Conservation (phyloP, 2,113 vertebrate species). For the Cyphomyrus discorhynchus region DNA sequence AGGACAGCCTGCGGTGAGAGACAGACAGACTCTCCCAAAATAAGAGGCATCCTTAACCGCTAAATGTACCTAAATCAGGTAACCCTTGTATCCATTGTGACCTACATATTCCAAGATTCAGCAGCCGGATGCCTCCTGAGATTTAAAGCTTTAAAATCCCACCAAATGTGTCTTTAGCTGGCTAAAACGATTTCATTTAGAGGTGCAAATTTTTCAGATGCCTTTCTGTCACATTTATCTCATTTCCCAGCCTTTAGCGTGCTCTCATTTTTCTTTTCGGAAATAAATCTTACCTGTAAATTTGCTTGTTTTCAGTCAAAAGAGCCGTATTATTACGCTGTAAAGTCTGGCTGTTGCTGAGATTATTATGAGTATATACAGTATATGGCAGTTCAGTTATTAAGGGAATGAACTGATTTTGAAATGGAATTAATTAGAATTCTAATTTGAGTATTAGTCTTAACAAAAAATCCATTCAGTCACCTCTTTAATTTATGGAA, state of each 20-base stretch:
- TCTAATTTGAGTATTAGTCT: constrained; percentile 8
- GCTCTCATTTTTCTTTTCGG: not conserved
- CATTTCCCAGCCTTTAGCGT: not conserved
- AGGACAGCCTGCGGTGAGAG: not conserved
- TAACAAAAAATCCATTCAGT: not conserved
- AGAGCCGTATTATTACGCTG: not conserved
- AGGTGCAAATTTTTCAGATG: not conserved
- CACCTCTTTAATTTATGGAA: constrained; percentile 7
- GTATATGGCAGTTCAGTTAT: not conserved
- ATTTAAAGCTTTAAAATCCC: not conserved
- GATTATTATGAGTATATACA: not conserved
- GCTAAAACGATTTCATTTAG: not conserved
- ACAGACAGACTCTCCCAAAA: not conserved
- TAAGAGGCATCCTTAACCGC: not conserved
- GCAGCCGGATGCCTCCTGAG: not conserved
- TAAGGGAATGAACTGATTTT: not conserved
- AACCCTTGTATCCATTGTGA: not conserved
- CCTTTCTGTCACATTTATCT: not conserved
- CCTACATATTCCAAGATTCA: not conserved
- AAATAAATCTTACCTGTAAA: not conserved
- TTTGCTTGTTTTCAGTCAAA: not conserved
- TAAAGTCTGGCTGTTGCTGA: not conserved
- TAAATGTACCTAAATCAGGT: not conserved
- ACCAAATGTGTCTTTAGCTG: not conserved
- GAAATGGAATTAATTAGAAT: constrained; percentile 4